phyloP scores from a whole-genome alignment of 2,797 vertebrate genomes.

The Synaphobranchus kaupii region DNA sequence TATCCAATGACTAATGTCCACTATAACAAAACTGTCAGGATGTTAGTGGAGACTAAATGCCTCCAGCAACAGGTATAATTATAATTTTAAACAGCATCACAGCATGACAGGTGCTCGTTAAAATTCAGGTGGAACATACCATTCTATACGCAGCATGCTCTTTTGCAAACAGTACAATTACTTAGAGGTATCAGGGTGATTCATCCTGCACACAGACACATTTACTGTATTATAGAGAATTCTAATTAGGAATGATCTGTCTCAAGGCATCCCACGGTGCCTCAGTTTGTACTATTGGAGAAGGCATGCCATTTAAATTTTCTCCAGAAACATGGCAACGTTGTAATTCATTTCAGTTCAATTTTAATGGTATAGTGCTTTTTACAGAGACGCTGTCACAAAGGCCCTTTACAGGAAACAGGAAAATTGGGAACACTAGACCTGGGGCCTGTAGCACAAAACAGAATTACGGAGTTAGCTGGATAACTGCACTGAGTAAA shows the following conservation, averaged over 20 bases:
- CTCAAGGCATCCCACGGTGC: neutral
- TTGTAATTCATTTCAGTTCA: neutral
- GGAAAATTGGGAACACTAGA: neutral
- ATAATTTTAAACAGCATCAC: conserved; percentile 69
- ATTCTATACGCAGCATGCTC: conserved; percentile 30
- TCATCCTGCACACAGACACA: neutral
- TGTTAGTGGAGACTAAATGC: conserved; percentile 79
- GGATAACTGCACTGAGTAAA: too few relatives aligned
- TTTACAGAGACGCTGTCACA: neutral
- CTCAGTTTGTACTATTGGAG: neutral
- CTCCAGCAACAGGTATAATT: conserved; percentile 63
- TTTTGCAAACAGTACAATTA: neutral
- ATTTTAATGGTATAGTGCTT: neutral
- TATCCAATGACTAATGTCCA: conserved; percentile 86
- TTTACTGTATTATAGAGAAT: neutral
- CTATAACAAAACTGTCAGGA: conserved; percentile 79
- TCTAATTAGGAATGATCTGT: neutral
- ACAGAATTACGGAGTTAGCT: too few relatives aligned
- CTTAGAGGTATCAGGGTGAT: neutral
- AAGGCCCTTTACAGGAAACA: neutral
- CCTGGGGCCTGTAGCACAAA: too few relatives aligned
- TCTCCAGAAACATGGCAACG: neutral
- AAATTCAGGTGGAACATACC: conserved; percentile 53
- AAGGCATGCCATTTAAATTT: neutral
- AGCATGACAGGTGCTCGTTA: conserved; percentile 67